phyloP scores from a whole-genome alignment of 2,113 vertebrate species.

The Okapia johnstoni region DNA sequence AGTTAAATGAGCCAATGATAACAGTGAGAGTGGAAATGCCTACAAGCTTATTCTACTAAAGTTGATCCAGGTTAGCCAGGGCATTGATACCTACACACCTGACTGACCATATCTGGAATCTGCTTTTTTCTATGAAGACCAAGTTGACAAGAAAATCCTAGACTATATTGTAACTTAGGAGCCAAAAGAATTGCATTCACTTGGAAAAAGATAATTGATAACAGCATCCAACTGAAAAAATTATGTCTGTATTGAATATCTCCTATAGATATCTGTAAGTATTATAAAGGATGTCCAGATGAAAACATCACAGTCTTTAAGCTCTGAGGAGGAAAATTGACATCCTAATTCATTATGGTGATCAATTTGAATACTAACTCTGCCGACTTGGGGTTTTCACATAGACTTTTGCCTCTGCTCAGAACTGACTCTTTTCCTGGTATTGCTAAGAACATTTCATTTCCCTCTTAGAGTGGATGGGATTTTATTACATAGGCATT shows the following conservation, averaged over 20 bases:
- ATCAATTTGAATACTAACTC: neutral
- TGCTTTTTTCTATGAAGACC: neutral
- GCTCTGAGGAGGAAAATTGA: neutral
- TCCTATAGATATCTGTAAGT: neutral
- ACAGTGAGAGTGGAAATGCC: neutral
- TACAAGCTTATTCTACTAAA: neutral
- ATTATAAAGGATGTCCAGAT: neutral
- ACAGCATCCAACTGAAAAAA: neutral
- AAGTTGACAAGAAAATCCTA: neutral
- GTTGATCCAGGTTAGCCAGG: neutral
- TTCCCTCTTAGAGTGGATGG: neutral
- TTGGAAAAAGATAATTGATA: neutral
- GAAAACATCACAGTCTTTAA: neutral
- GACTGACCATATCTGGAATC: neutral
- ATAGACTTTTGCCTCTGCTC: neutral
- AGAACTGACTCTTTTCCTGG: neutral
- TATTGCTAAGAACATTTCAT: neutral
- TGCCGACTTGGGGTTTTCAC: neutral
- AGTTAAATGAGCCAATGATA: neutral
- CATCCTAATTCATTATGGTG: neutral
- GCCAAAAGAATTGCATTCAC: neutral
- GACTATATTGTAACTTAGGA: neutral
- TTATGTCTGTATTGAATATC: neutral
- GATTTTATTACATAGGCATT: neutral
- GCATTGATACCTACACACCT: too few species aligned